Base-by-base conservation (phyloP, 2,888 invertebrate genomes). In the Ametastegia equiseti region DNA sequence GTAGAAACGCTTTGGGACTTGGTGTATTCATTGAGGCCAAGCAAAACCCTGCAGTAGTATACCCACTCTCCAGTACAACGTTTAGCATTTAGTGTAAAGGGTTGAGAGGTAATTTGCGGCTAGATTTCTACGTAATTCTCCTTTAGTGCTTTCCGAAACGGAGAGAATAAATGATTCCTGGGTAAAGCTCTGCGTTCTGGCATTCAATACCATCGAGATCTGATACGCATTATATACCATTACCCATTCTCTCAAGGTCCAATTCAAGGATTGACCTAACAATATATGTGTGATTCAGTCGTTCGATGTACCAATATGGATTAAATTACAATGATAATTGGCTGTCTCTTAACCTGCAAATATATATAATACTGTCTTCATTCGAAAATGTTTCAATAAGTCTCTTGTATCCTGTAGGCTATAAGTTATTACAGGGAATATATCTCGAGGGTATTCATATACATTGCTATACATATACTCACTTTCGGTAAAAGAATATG, bases 401-500 rank as follows among this genome's bases (percentile, higher is more conserved):
- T n/a, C n/a, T n/a, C 54, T 54, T 54, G 9, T 23, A 1, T 3
- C 23, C 54, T 42, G 42, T 42, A 42, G 7, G 42, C 11, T 9
- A 42, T 42, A 11, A 11, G 54, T 54, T 11, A 23, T 23, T 11
- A 11, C 54, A 23, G 1, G 23, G 23, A 54, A 9, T 54, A 19
- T 23, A 23, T 54, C 0, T 50, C n/a, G n/a, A n/a, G n/a, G n/a
- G n/a, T n/a, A n/a, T n/a, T n/a, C n/a, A n/a, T n/a, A n/a, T n/a
- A n/a, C n/a, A n/a, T n/a, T 63, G 11, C 9, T 7, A 27, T 15
- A 27, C n/a, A 33, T 9, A 42, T 84, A 94, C 95, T 95, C 93
- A 98, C 98, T 97, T 94, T 97, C 97, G 83, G 97, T 95, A 93
- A 98, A 98, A 87, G 95, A 95, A 92, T 97, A 98, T 81, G 95